Evolutionary conservation across 2,113 vertebrate genomes (phyloP), one percentile per base, ranked within the genome.

Genomic region (Bubalus kerabau): DNA sequence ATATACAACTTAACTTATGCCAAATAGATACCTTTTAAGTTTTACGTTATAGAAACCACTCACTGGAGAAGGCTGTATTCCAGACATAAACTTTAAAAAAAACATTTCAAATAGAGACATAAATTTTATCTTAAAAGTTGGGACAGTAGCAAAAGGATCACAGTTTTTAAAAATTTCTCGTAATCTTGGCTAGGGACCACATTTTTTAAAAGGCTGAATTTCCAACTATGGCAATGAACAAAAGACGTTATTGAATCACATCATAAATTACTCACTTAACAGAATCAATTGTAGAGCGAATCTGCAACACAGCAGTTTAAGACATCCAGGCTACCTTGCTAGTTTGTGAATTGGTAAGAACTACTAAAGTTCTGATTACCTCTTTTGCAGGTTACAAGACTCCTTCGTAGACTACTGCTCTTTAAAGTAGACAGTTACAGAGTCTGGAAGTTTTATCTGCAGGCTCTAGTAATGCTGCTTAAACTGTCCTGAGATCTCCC

Each of bases 401-500:
- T 98, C 96, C 92, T 95, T 98, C 76, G 90, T 46, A 60, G 87
- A 17, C 40, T 87, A 64, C 16, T 81, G 48, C 78, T 52, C 30
- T 81, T 87, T 96, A 97, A 97, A 28, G 67, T 28, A 91, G 56
- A 14, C 62, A 92, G 62, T 97, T 86, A 67, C 36, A 67, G 84
- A 86, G 81, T 85, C 85, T 98, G 64, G 74, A 95, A 97, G 92
- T 50, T 96, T 46, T 87, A 90, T 97, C 92, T 97, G 46, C 62
- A 97, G 82, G 26, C 95, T 98, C 96, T 98, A 71, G 90, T 97
- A 98, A 90, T 89, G 81, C 6, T 0, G 40, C 93, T 95, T 93
- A 74, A 56, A 92, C 76, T 85, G 90, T 97, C 95, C 92, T 96
- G 87, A 95, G 92, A 97, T 98, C 95, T 98, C 98, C 96, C 96